Evolutionary conservation across 2,888 invertebrate species (phyloP).

Genomic region (Diaperis boleti): DNA sequence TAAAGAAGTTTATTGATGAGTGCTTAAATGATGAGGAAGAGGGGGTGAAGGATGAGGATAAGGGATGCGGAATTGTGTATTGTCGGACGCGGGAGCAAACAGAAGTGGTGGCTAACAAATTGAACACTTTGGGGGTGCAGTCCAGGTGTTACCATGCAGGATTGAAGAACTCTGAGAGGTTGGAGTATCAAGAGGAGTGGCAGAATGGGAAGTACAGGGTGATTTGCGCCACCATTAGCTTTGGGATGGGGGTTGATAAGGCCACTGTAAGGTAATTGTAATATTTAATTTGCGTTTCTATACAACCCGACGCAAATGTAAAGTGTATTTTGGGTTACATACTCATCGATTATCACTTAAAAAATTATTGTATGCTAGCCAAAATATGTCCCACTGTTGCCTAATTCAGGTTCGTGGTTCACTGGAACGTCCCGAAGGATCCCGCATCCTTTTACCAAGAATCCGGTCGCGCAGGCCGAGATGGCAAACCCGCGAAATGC

Average conservation of each 20-base stretch:
- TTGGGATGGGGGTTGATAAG: conserved; percentile 99
- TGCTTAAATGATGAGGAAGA: conserved; percentile 74
- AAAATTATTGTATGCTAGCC: no score
- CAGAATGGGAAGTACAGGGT: conserved; percentile 88
- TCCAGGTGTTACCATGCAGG: conserved; percentile 93
- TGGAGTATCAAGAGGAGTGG: conserved; percentile 91
- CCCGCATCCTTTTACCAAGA: conserved; percentile 97
- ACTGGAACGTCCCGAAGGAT: conserved; percentile 96
- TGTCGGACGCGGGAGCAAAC: conserved; percentile 95
- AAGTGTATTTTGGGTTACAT: no score
- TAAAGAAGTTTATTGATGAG: conserved; percentile 79
- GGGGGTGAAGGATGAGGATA: conserved; percentile 55
- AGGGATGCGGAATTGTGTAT: conserved; percentile 77
- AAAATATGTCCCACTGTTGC: no score
- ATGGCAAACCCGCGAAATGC: conserved; percentile 89
- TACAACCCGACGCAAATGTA: no score
- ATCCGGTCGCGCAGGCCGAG: conserved; percentile 96
- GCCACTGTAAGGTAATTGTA: conserved; percentile 90
- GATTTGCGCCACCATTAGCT: conserved; percentile 97
- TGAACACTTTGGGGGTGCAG: conserved; percentile 80
- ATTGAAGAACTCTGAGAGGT: conserved; percentile 79
- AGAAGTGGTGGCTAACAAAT: conserved; percentile 82
- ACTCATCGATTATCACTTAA: no score
- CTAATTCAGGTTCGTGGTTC: conserved; percentile 94
- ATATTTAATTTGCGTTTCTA: no score